Base-by-base conservation (phyloP, 2,797 vertebrate species). In the Manis crassicaudata region DNA sequence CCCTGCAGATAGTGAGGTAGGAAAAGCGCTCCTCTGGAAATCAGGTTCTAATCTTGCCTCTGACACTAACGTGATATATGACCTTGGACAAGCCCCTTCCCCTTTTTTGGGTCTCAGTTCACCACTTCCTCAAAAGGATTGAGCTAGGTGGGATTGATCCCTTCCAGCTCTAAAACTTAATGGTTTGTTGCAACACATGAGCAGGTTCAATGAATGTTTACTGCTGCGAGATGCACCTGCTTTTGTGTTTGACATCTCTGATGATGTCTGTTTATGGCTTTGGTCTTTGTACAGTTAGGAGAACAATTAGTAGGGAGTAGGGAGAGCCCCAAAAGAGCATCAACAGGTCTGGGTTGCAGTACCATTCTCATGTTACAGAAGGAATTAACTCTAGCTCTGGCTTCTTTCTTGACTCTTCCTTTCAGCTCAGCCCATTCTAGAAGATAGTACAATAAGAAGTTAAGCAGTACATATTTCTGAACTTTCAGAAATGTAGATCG, bases 401-500 rank as follows among this genome's bases (percentile, higher is more conserved):
- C 50, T 75, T 87, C 16, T 92, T 84, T 81, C 54, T 86, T 62
- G 40, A 87, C 58, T 68, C 46, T 40, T 54, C 56, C 37, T 82
- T 90, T 84, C 4, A 65, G n/a, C 56, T 21, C 3, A 56, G 40
- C 43, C 77, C 67, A n/a, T 90, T 83, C 76, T 84, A 40, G 62
- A 94, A 70, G 72, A 93, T 79, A 35, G 60, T 65, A 29, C 63
- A 94, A n/a, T 79, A 52, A 80, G 60, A 94, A 76, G 43, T 93
- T 87, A 7, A 21, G 58, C 25, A 32, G n/a, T 84, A n/a, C 70
- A 17, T 95, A 3, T 89, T 52, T 93, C 54, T 90, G 79, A 92
- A 76, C 82, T 96, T 92, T 83, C 80, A 93, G 83, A 96, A 96
- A 89, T 54, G 54, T 37, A 25, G 17, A 70, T 83, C 37, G 14